Percentiles rank a stretch among this genome's conserved stretches.
These are phyloP conservation scores for Camelus bactrianus DNA, from an alignment of 2,113 vertebrate species.

Conservation along the genomic window DNA sequence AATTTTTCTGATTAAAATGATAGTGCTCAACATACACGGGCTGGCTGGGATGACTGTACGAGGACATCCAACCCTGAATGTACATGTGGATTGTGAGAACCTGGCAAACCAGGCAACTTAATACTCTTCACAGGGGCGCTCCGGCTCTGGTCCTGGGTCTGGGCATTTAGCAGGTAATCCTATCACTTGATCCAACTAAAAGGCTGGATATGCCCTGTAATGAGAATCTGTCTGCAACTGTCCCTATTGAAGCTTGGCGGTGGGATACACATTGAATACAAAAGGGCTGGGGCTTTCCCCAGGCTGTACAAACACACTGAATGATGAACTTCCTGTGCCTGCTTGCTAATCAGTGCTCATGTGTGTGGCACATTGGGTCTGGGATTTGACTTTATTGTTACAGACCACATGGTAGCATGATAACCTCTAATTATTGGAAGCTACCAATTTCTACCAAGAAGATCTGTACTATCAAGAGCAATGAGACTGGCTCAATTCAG, in stretches of 20 bases:
- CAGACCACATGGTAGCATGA: neutral
- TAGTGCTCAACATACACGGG: neutral
- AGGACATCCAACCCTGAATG: neutral
- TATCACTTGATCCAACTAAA: neutral
- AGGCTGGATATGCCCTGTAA: neutral
- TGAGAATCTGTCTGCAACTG: neutral
- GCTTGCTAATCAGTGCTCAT: neutral
- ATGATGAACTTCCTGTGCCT: neutral
- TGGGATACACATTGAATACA: neutral
- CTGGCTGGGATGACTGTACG: neutral
- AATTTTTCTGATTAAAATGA: constrained; percentile 40
- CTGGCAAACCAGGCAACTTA: neutral
- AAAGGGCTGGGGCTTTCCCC: neutral
- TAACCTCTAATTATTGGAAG: neutral
- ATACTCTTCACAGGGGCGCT: neutral
- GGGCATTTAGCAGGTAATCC: neutral
- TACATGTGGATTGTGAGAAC: neutral
- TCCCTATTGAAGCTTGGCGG: neutral
- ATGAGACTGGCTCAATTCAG: neutral
- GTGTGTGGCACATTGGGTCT: neutral
- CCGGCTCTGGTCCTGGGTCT: neutral
- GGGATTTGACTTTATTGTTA: constrained; percentile 11
- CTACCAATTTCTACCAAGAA: neutral
- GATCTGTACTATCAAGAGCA: neutral
- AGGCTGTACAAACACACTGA: neutral